Percentiles rank a stretch among this genome's conserved stretches.
Conservation (phyloP, 37 sponge, comb jelly and placozoan species). For the Spongilla lacustris region DNA sequence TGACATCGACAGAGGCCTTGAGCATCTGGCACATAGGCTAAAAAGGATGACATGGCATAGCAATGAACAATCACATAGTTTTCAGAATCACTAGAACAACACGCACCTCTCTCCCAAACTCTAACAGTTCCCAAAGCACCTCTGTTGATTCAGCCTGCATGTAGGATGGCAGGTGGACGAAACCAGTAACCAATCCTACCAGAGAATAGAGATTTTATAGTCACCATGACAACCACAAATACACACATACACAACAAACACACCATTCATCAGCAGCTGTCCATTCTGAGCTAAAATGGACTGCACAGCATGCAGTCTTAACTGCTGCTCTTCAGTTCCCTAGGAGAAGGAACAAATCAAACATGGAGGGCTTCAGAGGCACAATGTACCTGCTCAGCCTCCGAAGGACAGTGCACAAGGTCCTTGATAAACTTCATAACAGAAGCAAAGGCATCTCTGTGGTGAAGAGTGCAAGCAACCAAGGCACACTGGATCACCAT, state of each 20-base stretch:
- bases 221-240: not conserved
- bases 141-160: constrained; percentile 71
- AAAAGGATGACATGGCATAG: not conserved
- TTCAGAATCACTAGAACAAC: not conserved
- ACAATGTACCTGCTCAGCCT: constrained; percentile 15
- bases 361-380: not conserved
- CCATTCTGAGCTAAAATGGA: constrained; percentile 13
- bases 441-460: constrained; percentile 86
- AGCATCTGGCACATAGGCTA: not conserved
- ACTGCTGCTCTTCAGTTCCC: not conserved
- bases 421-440: constrained; percentile 85
- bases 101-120: constrained; percentile 48
- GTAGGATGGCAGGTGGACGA: constrained; percentile 55
- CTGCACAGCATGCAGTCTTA: constrained; percentile 3
- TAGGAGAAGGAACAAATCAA: not conserved
- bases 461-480: constrained; percentile 67
- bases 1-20: not conserved
- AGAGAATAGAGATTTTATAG: not conserved
- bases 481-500: constrained; percentile 63
- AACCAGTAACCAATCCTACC: constrained; percentile 55
- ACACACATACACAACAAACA: not conserved
- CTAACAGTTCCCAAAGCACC: constrained; percentile 64
- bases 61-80: not conserved
- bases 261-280: constrained; percentile 26
- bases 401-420: constrained; percentile 34